Evolutionary conservation across 92 coral and sea anemone genomes (phyloP), one percentile per base, ranked within the genome.

Genomic region (Phymanthus crucifer): DNA sequence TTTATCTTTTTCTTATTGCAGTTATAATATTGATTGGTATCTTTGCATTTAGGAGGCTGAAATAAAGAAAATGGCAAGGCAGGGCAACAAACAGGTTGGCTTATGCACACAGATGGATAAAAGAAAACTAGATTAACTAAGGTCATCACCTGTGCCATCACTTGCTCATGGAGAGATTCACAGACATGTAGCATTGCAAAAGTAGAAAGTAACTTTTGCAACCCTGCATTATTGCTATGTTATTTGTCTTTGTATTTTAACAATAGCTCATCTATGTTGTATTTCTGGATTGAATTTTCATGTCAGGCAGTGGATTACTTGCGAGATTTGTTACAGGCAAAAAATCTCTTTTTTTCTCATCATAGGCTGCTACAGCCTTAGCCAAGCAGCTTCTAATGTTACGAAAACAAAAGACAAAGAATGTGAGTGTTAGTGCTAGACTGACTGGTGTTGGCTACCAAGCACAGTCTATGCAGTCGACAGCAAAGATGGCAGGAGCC

Each of bases 401-500:
- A 40, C 77, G 99, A 82, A 96, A 96, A 83, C 99, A 96, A 78
- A 96, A 93, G 81, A 74, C 83, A 77, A 93, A 94, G 77, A 96
- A 93, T 40, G 78, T 93, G 90, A 86, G 87, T 27, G 89, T 94
- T 6, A 91, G 89, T 69, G 87, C 99, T 12, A 86, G 86, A 66
- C 78, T 96, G 19, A 72, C 89, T 82, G 99, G 97, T 23, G 81
- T 96, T 69, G 98, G 99, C 29, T 93, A 96, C 75, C 99, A 96
- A 76, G 89, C 95, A 75, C 99, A 96, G 61, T 80, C 99, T 11
- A 93, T 96, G 99, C 99, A 96, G 58, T 93, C 99, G 0, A 84
- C 94, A n/a, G 94, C 93, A n/a, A 91, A 88, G 78, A 96, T 96
- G 99, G 99, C 98, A 27, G 96, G 97, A 26, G 97, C 99, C 33